These are phyloP conservation scores for Zeuzera pyrina DNA, from an alignment of 2,888 invertebrate species.

Conservation along the genomic window DNA sequence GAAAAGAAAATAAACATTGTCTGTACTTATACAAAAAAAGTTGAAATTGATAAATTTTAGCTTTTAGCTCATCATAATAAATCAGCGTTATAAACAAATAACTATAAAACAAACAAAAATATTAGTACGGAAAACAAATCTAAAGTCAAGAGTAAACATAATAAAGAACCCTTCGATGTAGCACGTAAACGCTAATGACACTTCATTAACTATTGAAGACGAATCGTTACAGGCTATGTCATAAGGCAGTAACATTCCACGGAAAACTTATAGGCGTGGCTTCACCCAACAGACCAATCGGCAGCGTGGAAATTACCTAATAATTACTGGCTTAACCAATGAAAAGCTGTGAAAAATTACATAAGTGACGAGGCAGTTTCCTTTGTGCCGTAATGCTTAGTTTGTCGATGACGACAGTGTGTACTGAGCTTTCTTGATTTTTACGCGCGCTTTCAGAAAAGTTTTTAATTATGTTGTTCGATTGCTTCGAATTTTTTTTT, in stretches of 20 bases:
- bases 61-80: too few relatives aligned
- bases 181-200: conserved; percentile 35
- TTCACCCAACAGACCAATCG: conserved; percentile 35
- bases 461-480: too few relatives aligned
- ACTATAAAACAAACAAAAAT: conserved; percentile 11
- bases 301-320: conserved; percentile 36
- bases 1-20: too few relatives aligned
- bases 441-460: too few relatives aligned
- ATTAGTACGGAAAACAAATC: neutral
- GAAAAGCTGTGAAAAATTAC: conserved; percentile 28
- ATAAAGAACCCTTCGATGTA: conserved; percentile 19
- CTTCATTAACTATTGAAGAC: conserved; percentile 53
- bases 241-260: conserved; percentile 28
- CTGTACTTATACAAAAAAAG: too few relatives aligned
- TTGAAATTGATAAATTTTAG: too few relatives aligned
- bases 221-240: conserved; percentile 42
- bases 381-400: conserved; percentile 13
- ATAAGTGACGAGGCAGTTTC: conserved; percentile 20
- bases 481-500: too few relatives aligned
- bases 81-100: conserved; percentile 8
- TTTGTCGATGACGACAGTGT: conserved; percentile 11
- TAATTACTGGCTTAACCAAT: conserved; percentile 40
- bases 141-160: conserved; percentile 1
- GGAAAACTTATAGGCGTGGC: conserved; percentile 48
- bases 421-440: too few relatives aligned